Conservation (phyloP, 2,797 vertebrate species). For the Lithobates sylvaticus region DNA sequence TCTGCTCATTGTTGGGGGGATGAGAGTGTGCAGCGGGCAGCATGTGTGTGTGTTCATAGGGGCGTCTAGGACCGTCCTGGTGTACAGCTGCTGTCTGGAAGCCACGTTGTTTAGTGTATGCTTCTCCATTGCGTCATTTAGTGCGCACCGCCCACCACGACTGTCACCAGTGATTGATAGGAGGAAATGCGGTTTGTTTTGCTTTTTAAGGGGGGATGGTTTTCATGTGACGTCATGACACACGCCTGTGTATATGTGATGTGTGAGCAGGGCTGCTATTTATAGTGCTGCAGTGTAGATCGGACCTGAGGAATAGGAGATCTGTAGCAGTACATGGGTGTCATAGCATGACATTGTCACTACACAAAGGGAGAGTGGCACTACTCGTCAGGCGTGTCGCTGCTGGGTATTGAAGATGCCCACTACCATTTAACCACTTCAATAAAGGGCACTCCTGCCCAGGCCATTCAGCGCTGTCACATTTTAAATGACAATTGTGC, state of each 20-base stretch:
- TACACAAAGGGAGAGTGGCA: too few relatives aligned
- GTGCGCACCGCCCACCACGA: background rate
- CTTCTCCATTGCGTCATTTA: background rate
- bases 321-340: background rate
- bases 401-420: too few relatives aligned
- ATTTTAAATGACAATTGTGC: too few relatives aligned
- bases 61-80: background rate
- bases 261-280: background rate
- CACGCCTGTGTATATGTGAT: constrained; percentile 3
- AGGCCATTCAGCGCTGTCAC: too few relatives aligned
- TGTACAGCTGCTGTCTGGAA: too few relatives aligned
- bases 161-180: background rate
- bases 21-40: background rate
- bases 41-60: background rate
- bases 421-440: too few relatives aligned
- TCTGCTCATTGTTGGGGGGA: background rate
- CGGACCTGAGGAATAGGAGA: background rate
- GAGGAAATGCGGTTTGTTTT: background rate
- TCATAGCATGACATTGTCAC: background rate
- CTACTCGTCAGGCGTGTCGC: too few relatives aligned
- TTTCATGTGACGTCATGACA: constrained; percentile 20
- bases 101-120: background rate
- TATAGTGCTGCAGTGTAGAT: background rate
- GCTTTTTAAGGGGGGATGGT: accelerated
- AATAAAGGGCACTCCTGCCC: too few relatives aligned